Conservation (phyloP, 2,797 vertebrate genomes). For the Sebastes kiyomatsui region DNA sequence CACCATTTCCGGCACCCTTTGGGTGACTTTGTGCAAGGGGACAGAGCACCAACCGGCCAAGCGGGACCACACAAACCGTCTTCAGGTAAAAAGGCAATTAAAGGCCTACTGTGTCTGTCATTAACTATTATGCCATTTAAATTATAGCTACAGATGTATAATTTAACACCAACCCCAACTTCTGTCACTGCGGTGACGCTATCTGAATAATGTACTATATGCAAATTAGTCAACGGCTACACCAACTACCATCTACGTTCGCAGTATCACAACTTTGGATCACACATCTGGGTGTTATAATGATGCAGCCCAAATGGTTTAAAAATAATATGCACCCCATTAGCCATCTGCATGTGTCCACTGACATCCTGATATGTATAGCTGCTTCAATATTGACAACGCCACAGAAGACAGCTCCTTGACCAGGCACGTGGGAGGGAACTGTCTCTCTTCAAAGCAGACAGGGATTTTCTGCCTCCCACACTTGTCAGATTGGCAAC, state of each 20-base stretch:
- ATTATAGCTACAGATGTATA: neutral
- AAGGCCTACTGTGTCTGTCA: neutral
- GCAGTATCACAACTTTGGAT: neutral
- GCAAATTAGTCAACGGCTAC: neutral
- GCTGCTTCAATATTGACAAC: slow-evolving; percentile 18
- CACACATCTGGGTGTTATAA: neutral
- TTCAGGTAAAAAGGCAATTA: neutral
- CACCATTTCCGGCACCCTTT: slow-evolving; percentile 18
- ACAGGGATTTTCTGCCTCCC: slow-evolving; percentile 42
- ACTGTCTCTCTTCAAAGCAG: slow-evolving; percentile 11
- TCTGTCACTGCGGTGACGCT: neutral
- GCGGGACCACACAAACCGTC: neutral
- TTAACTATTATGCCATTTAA: neutral
- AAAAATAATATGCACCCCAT: neutral
- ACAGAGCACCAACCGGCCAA: neutral
- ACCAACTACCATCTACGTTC: neutral
- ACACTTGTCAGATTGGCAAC: slow-evolving; percentile 15
- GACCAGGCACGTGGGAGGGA: slow-evolving; percentile 20
- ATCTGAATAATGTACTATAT: slow-evolving; percentile 2
- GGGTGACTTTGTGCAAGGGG: slow-evolving; percentile 62
- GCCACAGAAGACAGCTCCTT: slow-evolving; percentile 16
- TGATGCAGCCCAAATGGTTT: neutral
- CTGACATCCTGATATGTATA: slow-evolving; percentile 1
- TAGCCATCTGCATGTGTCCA: neutral
- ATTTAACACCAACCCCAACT: slow-evolving; percentile 2